Evolutionary conservation across 2,113 vertebrate genomes (phyloP).

Genomic region (Ornithorhynchus anatinus): DNA sequence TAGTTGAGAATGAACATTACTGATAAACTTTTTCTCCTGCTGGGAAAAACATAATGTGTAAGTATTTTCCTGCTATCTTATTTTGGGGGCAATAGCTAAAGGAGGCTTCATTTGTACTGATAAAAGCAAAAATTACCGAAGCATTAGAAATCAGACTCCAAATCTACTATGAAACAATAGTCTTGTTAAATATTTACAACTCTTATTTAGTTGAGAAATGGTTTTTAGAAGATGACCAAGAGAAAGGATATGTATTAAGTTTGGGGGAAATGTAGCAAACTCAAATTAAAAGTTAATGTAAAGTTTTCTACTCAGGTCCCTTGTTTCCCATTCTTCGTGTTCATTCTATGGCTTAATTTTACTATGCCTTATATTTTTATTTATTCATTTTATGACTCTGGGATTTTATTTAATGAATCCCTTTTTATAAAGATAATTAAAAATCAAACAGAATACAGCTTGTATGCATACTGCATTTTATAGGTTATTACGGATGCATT

Average conservation of each 20-base stretch:
- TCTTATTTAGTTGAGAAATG: too few relatives aligned
- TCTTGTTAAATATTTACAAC: conserved; percentile 41
- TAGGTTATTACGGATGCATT: conserved; percentile 41
- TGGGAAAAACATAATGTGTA: too few relatives aligned
- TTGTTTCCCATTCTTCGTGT: conserved; percentile 32
- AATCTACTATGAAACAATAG: conserved; percentile 28
- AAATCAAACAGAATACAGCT: conserved; percentile 41
- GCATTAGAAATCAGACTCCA: conserved; percentile 14
- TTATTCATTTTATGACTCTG: conserved; percentile 23
- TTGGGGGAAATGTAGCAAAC: too few relatives aligned
- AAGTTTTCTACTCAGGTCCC: conserved; percentile 30
- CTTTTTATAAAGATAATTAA: conserved; percentile 46
- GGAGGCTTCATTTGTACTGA: conserved; percentile 8
- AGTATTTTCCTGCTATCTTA: neutral
- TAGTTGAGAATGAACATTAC: too few relatives aligned
- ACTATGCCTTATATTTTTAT: conserved; percentile 41
- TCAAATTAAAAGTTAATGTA: conserved; percentile 15
- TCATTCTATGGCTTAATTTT: conserved; percentile 44
- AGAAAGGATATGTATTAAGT: too few relatives aligned
- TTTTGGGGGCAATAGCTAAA: conserved; percentile 16
- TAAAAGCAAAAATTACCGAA: conserved; percentile 37
- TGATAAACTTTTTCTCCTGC: neutral
- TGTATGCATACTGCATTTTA: conserved; percentile 30
- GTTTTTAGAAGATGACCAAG: too few relatives aligned
- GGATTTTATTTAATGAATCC: conserved; percentile 45